Evolutionary conservation across 2,888 invertebrate genomes (phyloP).

Genomic region (Synanthedon vespiformis): DNA sequence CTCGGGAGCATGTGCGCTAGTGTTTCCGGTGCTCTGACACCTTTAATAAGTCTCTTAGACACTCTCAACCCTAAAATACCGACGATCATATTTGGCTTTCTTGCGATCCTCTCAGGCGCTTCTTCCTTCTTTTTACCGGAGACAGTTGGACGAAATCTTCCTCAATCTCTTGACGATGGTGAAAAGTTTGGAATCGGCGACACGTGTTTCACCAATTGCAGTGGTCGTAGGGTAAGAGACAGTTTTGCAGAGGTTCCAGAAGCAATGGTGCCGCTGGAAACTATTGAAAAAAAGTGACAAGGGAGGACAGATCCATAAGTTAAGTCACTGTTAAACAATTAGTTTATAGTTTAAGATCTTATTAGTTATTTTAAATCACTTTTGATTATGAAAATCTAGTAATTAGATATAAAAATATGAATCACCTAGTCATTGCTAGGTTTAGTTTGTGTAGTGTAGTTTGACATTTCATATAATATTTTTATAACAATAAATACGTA

Average conservation of each 20-base stretch:
- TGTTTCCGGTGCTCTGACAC: slow-evolving; percentile 83
- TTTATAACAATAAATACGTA: no score
- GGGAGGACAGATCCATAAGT: background rate
- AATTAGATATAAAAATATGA: no score
- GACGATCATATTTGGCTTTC: slow-evolving; percentile 79
- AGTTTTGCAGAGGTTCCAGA: slow-evolving; percentile 47
- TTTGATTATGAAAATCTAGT: no score
- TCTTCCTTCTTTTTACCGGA: slow-evolving; percentile 82
- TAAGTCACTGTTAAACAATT: background rate
- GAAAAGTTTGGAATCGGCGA: slow-evolving; percentile 86
- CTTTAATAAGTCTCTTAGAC: slow-evolving; percentile 81
- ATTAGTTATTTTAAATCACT: no score
- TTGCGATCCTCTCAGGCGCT: slow-evolving; percentile 80
- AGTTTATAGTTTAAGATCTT: no score
- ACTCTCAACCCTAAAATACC: slow-evolving; percentile 84
- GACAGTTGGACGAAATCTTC: slow-evolving; percentile 84
- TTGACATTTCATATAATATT: no score
- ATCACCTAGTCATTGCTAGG: no score
- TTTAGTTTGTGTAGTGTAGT: no score
- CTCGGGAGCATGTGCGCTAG: slow-evolving; percentile 88
- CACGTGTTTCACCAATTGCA: slow-evolving; percentile 81
- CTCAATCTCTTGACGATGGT: slow-evolving; percentile 85
- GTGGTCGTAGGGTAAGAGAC: slow-evolving; percentile 48
- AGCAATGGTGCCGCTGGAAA: slow-evolving; percentile 54
- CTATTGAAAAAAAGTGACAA: slow-evolving; percentile 37